Percentiles rank a stretch among this genome's conserved stretches.
Evolutionary conservation across 2,113 vertebrate species (phyloP).

Genomic region (Phoenicopterus ruber): DNA sequence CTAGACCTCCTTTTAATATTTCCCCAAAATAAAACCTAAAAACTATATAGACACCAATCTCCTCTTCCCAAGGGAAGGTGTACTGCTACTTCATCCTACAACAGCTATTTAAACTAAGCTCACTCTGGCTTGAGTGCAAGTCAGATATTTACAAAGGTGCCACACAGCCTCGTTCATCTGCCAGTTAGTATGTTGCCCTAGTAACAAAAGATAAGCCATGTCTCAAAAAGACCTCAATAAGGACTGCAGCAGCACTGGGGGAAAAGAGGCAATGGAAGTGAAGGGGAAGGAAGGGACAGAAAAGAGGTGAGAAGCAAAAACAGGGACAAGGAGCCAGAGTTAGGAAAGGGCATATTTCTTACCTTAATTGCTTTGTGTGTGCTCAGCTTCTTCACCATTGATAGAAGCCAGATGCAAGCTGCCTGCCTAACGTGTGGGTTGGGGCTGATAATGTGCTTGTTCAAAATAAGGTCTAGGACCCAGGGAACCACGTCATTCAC

Average conservation of each 20-base stretch:
- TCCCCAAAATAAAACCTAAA: neutral
- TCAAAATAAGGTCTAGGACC: conserved; percentile 88
- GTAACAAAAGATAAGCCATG: neutral
- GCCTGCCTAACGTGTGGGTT: conserved; percentile 94
- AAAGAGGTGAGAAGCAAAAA: neutral
- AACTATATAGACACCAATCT: neutral
- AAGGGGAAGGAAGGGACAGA: neutral
- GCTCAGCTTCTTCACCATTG: conserved; percentile 90
- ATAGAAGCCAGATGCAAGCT: conserved; percentile 95
- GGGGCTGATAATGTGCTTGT: conserved; percentile 87
- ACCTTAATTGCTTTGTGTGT: conserved; percentile 92
- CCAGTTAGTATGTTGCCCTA: neutral
- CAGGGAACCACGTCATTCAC: conserved; percentile 91
- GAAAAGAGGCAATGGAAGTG: neutral
- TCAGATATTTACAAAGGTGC: neutral
- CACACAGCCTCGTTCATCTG: neutral
- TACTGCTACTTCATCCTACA: neutral
- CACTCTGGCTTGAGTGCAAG: neutral
- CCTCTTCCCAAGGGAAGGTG: neutral
- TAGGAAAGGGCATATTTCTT: neutral
- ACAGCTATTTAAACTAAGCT: neutral
- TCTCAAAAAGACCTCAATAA: neutral
- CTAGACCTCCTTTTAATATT: neutral
- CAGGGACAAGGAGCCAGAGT: neutral
- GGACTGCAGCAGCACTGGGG: neutral